These are phyloP conservation scores for Melanargia galathea DNA, from an alignment of 2,888 invertebrate species.

Conservation along the genomic window DNA sequence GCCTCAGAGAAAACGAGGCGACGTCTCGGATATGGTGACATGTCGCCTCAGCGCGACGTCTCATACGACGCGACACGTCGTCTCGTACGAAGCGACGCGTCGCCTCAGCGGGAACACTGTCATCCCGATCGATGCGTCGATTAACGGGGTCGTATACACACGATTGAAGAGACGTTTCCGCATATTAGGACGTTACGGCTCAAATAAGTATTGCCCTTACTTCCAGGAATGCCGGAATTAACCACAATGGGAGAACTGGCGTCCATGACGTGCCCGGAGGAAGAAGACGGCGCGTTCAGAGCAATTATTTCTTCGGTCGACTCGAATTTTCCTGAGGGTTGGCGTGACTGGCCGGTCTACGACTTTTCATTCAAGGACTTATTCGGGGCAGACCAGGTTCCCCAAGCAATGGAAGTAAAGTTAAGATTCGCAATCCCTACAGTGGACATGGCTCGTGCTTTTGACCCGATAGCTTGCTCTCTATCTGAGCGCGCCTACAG, in stretches of 20 bases:
- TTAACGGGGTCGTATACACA: no score
- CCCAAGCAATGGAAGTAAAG: background rate
- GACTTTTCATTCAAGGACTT: background rate
- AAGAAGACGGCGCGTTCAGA: background rate
- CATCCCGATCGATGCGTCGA: no score
- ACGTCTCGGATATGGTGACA: no score
- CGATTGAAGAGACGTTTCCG: no score
- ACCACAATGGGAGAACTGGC: background rate
- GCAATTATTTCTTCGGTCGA: background rate
- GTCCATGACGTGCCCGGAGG: background rate
- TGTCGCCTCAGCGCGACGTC: no score
- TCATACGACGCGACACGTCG: no score
- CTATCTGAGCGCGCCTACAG: no score
- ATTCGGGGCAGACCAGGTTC: background rate
- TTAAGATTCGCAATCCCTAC: background rate
- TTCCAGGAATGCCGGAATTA: constrained; percentile 6
- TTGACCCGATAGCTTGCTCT: no score
- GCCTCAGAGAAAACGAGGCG: no score
- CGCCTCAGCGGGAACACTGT: no score
- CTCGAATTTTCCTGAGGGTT: background rate
- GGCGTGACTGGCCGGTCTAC: constrained; percentile 5
- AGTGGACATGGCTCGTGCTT: constrained; percentile 1
- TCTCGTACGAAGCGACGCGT: no score
- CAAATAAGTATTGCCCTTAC: background rate
- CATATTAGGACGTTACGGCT: no score